Evolutionary conservation across 2,797 vertebrate species (phyloP).

Genomic region (Danio choprae): DNA sequence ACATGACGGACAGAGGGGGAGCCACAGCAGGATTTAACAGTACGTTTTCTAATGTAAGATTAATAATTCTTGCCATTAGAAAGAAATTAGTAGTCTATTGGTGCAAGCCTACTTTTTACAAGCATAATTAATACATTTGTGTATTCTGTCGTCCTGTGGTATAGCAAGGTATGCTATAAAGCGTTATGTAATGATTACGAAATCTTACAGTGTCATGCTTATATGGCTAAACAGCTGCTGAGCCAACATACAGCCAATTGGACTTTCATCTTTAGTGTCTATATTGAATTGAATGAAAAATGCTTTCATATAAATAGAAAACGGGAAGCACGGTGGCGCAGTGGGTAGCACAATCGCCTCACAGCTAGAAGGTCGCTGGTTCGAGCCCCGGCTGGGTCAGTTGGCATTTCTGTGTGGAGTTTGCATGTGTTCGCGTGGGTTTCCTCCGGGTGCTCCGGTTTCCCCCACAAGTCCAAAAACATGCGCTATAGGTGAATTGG

Average conservation of each 20-base stretch:
- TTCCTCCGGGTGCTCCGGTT: no score
- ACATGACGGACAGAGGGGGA: neutral
- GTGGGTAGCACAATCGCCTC: no score
- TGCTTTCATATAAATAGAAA: no score
- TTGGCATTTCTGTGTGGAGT: no score
- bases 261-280: neutral
- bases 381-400: no score
- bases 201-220: slow-evolving; percentile 4
- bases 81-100: neutral
- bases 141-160: no score
- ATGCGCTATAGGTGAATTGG: no score
- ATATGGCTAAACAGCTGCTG: neutral
- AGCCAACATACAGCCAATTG: neutral
- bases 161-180: neutral
- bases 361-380: no score
- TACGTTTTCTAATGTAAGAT: neutral
- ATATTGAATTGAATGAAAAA: no score
- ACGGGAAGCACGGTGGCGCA: no score
- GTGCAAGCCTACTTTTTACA: neutral
- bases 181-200: neutral
- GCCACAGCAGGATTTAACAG: neutral
- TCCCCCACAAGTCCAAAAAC: no score
- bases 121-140: neutral
- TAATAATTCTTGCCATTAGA: neutral
- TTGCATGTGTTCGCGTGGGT: no score